Evolutionary conservation across 2,888 invertebrate species (phyloP), one percentile per base, ranked within the genome.

Genomic region (Chalcis sispes): DNA sequence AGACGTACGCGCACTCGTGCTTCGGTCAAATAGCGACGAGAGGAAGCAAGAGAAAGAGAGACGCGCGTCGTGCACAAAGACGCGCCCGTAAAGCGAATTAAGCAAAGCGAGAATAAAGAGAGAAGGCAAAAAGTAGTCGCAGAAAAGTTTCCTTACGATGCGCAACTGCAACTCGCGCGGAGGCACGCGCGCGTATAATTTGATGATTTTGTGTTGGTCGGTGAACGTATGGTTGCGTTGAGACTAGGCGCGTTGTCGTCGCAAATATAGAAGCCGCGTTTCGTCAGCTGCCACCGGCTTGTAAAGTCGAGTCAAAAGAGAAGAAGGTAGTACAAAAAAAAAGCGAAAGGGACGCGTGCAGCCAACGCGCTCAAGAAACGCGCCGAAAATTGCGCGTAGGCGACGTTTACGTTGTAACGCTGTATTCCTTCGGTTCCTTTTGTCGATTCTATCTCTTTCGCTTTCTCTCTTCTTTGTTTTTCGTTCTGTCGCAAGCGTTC

Each of bases 261-360:
- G 62, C 42, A 36, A 71, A 71, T 71, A 62, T 42, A 71, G 52
- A 71, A 61, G 61, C 46, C 27, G 54, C 50, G 40, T 27, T 40
- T 27, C 46, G 8, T 18, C 42, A 56, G 56, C 56, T 56, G 56
- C 56, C 32, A 18, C 56, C 18, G 56, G n/a, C 25, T 10, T 18
- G 18, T 29, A 32, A 20, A n/a, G 18, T 2, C 8, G 50, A 50
- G 23, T 8, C 3, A 18, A n/a, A 50, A 20, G 20, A 50, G 50
- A 50, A n/a, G 50, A n/a, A 20, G 8, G 50, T 20, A n/a, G n/a
- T 50, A 20, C 36, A 46, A 46, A 46, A 46, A 3, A 46, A n/a
- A 46, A 46, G 15, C 13, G 8, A 46, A n/a, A n/a, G 13, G n/a
- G n/a, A 46, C 4, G 46, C 15, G 4, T 8, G 4, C n/a, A 15